Percentiles rank a stretch among this genome's conserved stretches.
Evolutionary conservation across 1,140 invertebrate genomes (phyloP).

Genomic region (Grapholita molesta): DNA sequence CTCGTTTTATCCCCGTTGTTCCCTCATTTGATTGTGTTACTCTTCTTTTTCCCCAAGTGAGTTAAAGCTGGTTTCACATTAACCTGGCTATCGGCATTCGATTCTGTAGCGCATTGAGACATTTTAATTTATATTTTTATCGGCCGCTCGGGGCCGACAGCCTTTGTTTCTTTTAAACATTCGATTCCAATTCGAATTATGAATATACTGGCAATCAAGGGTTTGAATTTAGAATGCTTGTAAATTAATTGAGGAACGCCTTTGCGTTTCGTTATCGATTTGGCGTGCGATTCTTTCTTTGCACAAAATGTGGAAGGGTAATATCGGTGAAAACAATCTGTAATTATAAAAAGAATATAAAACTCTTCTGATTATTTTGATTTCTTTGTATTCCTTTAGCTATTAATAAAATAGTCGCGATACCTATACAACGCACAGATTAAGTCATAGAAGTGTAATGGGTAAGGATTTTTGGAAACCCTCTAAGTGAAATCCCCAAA

Average conservation of each 20-base stretch:
- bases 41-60: slow-evolving; percentile 57
- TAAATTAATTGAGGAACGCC: not conserved
- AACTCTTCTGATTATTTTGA: too few relatives aligned
- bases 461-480: too few relatives aligned
- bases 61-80: slow-evolving; percentile 59
- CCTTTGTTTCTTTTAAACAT: slow-evolving; percentile 19
- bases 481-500: too few relatives aligned
- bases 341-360: too few relatives aligned
- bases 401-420: too few relatives aligned
- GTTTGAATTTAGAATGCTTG: slow-evolving; percentile 15
- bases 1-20: slow-evolving; percentile 70
- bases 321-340: not conserved
- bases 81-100: slow-evolving; percentile 55
- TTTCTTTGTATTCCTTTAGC: too few relatives aligned
- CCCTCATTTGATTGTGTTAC: slow-evolving; percentile 74
- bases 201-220: slow-evolving; percentile 10
- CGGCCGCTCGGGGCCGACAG: not conserved
- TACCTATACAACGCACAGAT: too few relatives aligned
- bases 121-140: slow-evolving; percentile 69
- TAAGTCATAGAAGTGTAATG: too few relatives aligned
- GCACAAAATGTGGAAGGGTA: not conserved
- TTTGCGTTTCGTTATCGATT: not conserved
- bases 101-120: slow-evolving; percentile 53
- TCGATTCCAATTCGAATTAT: not conserved
- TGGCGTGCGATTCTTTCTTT: not conserved